phyloP scores from a whole-genome alignment of 2,797 vertebrate species.

The Hyperoplus lanceolatus region DNA sequence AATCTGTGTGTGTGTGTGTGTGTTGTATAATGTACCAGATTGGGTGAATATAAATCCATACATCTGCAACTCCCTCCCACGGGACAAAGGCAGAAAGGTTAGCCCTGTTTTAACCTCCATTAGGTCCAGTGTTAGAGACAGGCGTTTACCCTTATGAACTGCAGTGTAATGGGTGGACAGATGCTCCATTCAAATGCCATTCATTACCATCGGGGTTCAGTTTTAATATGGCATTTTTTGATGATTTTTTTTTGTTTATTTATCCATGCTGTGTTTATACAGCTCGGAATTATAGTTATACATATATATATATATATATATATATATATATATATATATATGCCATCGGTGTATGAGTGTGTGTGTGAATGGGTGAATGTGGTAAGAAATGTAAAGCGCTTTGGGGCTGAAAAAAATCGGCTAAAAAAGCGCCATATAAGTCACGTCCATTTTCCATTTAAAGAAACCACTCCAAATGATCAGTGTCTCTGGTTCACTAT shows the following conservation, averaged over 20 bases:
- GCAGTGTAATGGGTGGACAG: conserved; percentile 3
- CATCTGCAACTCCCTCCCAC: conserved; percentile 66
- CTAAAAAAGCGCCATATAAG: too few relatives aligned
- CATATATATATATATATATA: too few relatives aligned
- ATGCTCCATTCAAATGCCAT: neutral
- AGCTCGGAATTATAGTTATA: too few relatives aligned
- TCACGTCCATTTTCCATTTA: too few relatives aligned
- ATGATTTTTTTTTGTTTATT: neutral
- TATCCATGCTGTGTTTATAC: too few relatives aligned
- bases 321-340: too few relatives aligned
- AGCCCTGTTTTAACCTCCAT: conserved; percentile 65
- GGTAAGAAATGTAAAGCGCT: too few relatives aligned
- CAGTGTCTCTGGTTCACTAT: too few relatives aligned
- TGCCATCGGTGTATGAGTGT: too few relatives aligned
- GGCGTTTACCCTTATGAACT: conserved; percentile 24
- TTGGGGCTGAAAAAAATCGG: too few relatives aligned
- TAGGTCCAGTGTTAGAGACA: conserved; percentile 41
- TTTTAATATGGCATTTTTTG: conserved; percentile 21
- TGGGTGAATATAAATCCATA: conserved; percentile 45
- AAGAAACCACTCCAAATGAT: too few relatives aligned
- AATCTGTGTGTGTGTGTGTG: neutral
- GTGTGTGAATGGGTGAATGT: too few relatives aligned
- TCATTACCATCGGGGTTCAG: neutral
- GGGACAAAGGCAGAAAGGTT: conserved; percentile 53
- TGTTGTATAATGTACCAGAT: conserved; percentile 25